Evolutionary conservation across 2,888 invertebrate species (phyloP).

Genomic region (Epirrita christyi): DNA sequence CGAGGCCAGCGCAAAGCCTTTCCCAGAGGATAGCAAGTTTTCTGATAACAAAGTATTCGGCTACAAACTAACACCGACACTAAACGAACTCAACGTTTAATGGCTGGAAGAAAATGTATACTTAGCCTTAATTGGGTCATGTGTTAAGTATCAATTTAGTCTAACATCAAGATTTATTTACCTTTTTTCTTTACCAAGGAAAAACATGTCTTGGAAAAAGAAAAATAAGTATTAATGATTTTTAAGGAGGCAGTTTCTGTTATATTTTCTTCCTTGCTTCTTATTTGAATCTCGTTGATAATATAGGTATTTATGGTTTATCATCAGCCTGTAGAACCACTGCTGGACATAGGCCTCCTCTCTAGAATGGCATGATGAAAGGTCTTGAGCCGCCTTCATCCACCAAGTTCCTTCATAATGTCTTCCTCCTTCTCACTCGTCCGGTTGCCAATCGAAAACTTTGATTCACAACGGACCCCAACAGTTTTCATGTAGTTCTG

Average conservation of each 20-base stretch:
- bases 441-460: no score
- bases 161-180: slow-evolving; percentile 28
- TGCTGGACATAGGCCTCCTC: no score
- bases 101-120: slow-evolving; percentile 49
- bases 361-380: no score
- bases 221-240: background rate
- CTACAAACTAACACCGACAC: slow-evolving; percentile 52
- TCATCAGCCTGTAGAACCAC: no score
- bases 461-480: no score
- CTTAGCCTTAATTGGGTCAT: slow-evolving; percentile 59
- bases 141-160: slow-evolving; percentile 42
- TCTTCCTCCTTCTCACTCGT: no score
- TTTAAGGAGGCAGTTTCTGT: background rate
- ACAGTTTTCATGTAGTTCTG: no score
- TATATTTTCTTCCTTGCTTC: background rate
- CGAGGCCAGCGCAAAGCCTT: slow-evolving; percentile 16
- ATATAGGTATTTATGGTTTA: no score
- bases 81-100: slow-evolving; percentile 59
- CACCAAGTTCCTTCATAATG: no score
- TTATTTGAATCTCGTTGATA: no score
- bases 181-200: background rate
- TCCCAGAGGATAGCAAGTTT: slow-evolving; percentile 48
- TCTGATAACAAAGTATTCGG: slow-evolving; percentile 55
- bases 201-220: background rate
- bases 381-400: no score